These are phyloP conservation scores for Contarinia nasturtii DNA, from an alignment of 1,140 invertebrate genomes.

Conservation along the genomic window DNA sequence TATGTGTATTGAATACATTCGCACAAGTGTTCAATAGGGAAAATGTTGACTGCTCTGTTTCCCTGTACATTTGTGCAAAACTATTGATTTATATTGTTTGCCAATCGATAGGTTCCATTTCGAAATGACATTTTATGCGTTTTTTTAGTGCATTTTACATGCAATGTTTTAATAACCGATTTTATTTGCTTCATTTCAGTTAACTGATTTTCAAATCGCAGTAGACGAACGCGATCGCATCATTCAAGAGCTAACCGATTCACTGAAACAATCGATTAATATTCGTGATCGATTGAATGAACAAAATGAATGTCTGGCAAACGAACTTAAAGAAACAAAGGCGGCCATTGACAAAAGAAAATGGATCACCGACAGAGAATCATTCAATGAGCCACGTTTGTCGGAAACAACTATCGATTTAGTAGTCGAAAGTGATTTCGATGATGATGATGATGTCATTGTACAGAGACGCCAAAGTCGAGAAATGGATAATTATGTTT, in stretches of 20 bases:
- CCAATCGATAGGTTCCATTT: too few relatives aligned
- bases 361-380: slow-evolving; percentile 21
- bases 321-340: slow-evolving; percentile 34
- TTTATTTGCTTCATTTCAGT: slow-evolving; percentile 23
- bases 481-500: too few relatives aligned
- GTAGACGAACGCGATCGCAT: slow-evolving; percentile 32
- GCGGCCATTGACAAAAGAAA: slow-evolving; percentile 14
- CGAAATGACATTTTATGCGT: not conserved
- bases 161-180: not conserved
- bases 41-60: too few relatives aligned
- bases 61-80: too few relatives aligned
- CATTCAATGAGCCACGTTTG: slow-evolving; percentile 19
- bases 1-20: too few relatives aligned
- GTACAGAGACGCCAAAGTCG: not conserved
- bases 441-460: slow-evolving; percentile 11
- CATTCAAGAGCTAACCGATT: slow-evolving; percentile 37
- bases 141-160: not conserved
- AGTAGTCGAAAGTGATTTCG: slow-evolving; percentile 15
- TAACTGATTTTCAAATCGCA: slow-evolving; percentile 36
- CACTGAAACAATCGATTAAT: slow-evolving; percentile 32
- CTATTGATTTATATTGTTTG: too few relatives aligned
- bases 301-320: slow-evolving; percentile 35
- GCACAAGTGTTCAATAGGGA: too few relatives aligned
- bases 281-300: slow-evolving; percentile 35
- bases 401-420: slow-evolving; percentile 22